phyloP scores from a whole-genome alignment of 1,140 invertebrate genomes.

The Latrodectus geometricus region DNA sequence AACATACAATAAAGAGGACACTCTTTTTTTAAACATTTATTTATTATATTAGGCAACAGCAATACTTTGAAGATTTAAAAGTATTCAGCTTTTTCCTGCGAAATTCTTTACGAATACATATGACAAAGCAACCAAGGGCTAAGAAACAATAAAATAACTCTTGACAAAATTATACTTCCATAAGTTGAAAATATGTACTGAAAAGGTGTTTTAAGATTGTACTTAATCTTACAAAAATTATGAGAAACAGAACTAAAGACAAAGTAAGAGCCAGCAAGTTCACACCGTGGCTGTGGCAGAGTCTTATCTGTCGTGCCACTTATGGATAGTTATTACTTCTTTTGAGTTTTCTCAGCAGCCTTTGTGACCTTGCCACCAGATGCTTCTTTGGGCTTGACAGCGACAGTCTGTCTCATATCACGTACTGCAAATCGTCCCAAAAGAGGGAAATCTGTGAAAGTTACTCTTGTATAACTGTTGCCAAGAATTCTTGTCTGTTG shows the following conservation, averaged over 20 bases:
- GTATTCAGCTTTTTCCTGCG: not conserved
- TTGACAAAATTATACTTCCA: too few relatives aligned
- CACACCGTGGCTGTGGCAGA: too few relatives aligned
- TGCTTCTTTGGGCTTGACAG: slow-evolving; percentile 72
- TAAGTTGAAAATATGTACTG: too few relatives aligned
- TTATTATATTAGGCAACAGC: slow-evolving; percentile 27
- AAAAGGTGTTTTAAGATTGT: too few relatives aligned
- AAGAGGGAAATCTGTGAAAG: slow-evolving; percentile 97
- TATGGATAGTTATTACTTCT: slow-evolving; percentile 66
- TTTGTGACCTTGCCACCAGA: slow-evolving; percentile 71
- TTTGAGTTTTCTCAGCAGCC: slow-evolving; percentile 71
- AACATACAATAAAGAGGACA: not conserved
- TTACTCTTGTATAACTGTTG: too few relatives aligned
- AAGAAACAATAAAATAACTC: too few relatives aligned
- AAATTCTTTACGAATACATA: too few relatives aligned
- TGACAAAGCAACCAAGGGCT: not conserved
- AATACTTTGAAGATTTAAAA: slow-evolving; percentile 33
- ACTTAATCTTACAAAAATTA: too few relatives aligned
- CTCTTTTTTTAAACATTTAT: slow-evolving; percentile 19
- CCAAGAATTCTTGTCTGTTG: too few relatives aligned
- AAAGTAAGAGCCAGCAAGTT: too few relatives aligned
- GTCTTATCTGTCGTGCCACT: not conserved
- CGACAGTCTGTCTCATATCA: slow-evolving; percentile 99
- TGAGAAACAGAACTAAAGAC: not conserved
- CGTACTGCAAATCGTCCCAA: slow-evolving; percentile 98